A percentile compares a stretch with the other conserved stretches of the same genome.
Conservation (phyloP, 2,797 vertebrate genomes). For the Vipera ursinii region DNA sequence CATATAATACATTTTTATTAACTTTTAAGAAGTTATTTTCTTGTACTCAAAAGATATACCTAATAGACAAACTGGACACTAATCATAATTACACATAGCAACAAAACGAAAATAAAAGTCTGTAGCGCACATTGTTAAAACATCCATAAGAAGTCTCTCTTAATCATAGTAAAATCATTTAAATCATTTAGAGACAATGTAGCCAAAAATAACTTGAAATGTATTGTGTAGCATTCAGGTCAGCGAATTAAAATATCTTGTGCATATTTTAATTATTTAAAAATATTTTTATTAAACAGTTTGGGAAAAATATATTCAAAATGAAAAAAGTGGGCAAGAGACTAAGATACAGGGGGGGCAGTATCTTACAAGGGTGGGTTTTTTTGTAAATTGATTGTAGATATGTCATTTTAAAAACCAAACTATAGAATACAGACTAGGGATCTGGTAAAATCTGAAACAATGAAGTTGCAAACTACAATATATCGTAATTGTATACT, state of each 20-base stretch:
- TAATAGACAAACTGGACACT: background rate
- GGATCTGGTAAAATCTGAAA: background rate
- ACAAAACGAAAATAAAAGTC: background rate
- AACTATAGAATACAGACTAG: background rate
- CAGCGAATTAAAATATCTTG: background rate
- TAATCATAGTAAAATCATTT: background rate
- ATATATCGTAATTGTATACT: constrained; percentile 2
- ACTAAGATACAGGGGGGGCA: background rate
- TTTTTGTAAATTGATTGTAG: background rate
- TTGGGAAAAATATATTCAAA: background rate
- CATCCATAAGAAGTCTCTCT: background rate
- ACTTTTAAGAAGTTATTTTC: background rate
- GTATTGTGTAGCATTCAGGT: background rate
- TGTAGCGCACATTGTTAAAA: background rate
- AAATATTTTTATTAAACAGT: too few relatives aligned
- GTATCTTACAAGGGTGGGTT: background rate
- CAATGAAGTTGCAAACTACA: background rate
- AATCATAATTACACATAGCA: background rate
- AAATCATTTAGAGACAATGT: background rate
- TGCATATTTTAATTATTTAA: background rate
- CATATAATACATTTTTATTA: background rate
- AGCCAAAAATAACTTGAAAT: background rate
- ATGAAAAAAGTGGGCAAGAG: background rate
- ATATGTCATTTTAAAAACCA: background rate
- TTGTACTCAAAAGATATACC: background rate